These are phyloP conservation scores for Drosophila koepferae DNA, from an alignment of 2,888 invertebrate species.

Conservation along the genomic window DNA sequence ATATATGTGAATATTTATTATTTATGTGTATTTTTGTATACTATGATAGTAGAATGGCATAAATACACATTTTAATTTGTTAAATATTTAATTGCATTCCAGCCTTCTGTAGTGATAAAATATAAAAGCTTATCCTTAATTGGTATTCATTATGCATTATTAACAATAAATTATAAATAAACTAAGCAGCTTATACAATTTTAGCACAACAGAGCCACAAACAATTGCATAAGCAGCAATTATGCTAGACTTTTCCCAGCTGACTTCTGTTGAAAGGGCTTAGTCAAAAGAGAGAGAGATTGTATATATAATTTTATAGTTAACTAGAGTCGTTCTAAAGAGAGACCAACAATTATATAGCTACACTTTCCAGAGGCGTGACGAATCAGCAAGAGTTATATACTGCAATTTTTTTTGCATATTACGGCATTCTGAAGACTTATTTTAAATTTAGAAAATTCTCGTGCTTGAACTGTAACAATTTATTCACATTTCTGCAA, in stretches of 20 bases:
- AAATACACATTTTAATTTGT: slow-evolving; percentile 1
- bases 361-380: too few relatives aligned
- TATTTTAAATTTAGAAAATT: too few relatives aligned
- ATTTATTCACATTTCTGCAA: too few relatives aligned
- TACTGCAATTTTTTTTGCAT: too few relatives aligned
- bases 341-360: too few relatives aligned
- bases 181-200: background rate
- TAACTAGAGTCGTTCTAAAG: too few relatives aligned
- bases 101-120: background rate
- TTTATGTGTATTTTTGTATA: background rate
- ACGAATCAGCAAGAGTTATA: too few relatives aligned
- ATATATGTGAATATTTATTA: background rate
- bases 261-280: background rate
- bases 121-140: slow-evolving; percentile 2
- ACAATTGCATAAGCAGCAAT: background rate
- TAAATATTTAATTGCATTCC: background rate
- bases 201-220: background rate
- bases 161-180: background rate
- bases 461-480: too few relatives aligned
- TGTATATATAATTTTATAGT: too few relatives aligned
- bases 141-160: background rate
- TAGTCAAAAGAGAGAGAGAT: too few relatives aligned
- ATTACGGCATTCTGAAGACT: too few relatives aligned
- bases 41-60: background rate
- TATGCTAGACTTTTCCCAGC: background rate